Conservation (phyloP, 2,797 vertebrate species). For the Oophaga sylvatica region DNA sequence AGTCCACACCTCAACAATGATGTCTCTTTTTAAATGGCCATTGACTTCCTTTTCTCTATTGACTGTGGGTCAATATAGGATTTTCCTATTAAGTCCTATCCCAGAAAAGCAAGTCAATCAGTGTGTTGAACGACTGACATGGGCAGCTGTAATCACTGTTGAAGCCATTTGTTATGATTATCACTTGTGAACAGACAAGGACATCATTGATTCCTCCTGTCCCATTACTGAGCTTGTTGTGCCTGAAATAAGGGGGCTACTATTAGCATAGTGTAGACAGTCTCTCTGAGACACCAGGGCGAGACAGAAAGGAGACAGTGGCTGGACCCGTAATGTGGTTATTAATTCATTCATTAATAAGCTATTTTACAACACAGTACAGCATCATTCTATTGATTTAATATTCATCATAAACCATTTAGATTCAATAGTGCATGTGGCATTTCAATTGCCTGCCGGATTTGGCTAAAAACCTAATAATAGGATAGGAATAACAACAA, state of each 20-base stretch:
- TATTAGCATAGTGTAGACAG: slow-evolving; percentile 30
- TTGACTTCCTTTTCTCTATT: slow-evolving; percentile 50
- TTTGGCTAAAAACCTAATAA: slow-evolving; percentile 32
- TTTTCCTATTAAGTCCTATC: slow-evolving; percentile 57
- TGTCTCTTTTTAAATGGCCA: slow-evolving; percentile 46
- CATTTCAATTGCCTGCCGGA: slow-evolving; percentile 30
- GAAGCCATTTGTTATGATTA: slow-evolving; percentile 59
- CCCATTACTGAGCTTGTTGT: slow-evolving; percentile 40
- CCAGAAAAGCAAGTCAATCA: slow-evolving; percentile 55
- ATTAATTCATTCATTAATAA: slow-evolving; percentile 53
- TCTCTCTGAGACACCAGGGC: slow-evolving; percentile 39
- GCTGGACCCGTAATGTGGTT: slow-evolving; percentile 44
- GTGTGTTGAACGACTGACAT: slow-evolving; percentile 40
- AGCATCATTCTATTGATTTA: slow-evolving; percentile 44
- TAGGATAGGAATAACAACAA: slow-evolving; percentile 11
- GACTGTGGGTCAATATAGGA: slow-evolving; percentile 55
- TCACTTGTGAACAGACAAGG: slow-evolving; percentile 59
- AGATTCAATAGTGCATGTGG: slow-evolving; percentile 29
- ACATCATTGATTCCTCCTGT: slow-evolving; percentile 54
- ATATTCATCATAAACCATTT: slow-evolving; percentile 28
- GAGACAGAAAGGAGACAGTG: slow-evolving; percentile 47
- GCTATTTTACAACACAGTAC: slow-evolving; percentile 26
- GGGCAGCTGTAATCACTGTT: slow-evolving; percentile 51
- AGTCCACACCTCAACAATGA: neutral
- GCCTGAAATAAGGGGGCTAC: slow-evolving; percentile 44